A percentile compares a stretch with the other conserved stretches of the same genome.
Evolutionary conservation across 2,797 vertebrate species (phyloP).

Genomic region (Phaenicophaeus curvirostris): DNA sequence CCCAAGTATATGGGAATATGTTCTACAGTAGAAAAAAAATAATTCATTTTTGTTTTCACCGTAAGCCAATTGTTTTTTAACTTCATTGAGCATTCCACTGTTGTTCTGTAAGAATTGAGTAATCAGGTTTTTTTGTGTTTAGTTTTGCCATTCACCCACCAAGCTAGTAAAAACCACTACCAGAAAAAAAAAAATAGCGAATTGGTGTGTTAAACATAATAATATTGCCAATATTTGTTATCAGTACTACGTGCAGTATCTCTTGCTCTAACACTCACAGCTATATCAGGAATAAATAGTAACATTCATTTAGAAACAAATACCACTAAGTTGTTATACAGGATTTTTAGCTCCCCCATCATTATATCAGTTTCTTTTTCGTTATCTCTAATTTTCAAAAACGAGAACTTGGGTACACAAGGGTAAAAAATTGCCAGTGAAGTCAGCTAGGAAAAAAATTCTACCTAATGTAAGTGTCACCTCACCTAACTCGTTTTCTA

Average conservation of each 20-base stretch:
- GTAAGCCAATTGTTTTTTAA: not conserved
- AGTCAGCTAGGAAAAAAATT: not conserved
- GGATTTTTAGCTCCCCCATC: not conserved
- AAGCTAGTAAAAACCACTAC: not conserved
- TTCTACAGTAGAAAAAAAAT: not conserved
- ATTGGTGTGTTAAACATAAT: not conserved
- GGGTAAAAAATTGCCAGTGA: constrained; percentile 4
- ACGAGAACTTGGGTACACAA: not conserved
- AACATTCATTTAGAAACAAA: not conserved
- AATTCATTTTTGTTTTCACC: not conserved
- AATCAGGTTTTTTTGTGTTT: not conserved
- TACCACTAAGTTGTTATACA: not conserved
- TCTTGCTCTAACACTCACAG: not conserved
- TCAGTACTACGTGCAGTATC: not conserved
- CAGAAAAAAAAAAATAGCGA: not conserved
- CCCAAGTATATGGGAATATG: not conserved
- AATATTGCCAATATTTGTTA: not conserved
- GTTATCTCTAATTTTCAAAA: not conserved
- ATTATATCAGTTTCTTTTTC: not conserved
- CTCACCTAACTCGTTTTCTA: constrained; percentile 91
- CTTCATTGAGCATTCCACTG: not conserved
- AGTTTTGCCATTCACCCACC: not conserved
- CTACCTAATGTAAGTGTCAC: constrained; percentile 35
- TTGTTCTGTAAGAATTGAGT: not conserved
- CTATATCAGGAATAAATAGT: not conserved